Evolutionary conservation across 2,797 vertebrate species (phyloP).

Genomic region (Micromesistius poutassou): DNA sequence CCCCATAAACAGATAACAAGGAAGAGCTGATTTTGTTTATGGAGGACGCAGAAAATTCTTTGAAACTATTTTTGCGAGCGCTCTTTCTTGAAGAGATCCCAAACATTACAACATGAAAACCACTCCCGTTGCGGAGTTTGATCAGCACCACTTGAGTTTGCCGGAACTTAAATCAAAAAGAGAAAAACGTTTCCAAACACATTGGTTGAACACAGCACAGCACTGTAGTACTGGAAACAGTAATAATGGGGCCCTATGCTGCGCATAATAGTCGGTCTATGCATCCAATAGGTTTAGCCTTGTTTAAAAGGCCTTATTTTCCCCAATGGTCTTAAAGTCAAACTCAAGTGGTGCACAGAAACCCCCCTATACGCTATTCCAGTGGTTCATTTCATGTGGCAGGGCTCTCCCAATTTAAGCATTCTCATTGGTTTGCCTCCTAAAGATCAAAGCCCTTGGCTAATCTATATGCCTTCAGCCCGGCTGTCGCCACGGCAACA

Average conservation of each 20-base stretch:
- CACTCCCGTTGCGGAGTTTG: background rate
- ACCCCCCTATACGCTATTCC: conserved; percentile 47
- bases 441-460: conserved; percentile 60
- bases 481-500: conserved; percentile 61
- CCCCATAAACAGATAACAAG: conserved; percentile 1
- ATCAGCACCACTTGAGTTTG: background rate
- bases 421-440: conserved; percentile 61
- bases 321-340: conserved; percentile 26
- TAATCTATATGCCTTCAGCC: conserved; percentile 59
- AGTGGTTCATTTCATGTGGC: conserved; percentile 65
- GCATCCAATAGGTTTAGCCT: conserved; percentile 30
- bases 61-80: conserved; percentile 15
- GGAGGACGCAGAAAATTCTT: conserved; percentile 30
- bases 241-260: background rate
- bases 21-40: conserved; percentile 57
- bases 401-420: conserved; percentile 50
- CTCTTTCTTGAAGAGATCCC: conserved; percentile 12
- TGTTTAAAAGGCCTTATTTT: conserved; percentile 32
- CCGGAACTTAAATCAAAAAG: background rate
- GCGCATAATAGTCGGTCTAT: background rate
- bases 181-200: background rate
- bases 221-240: background rate
- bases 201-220: background rate
- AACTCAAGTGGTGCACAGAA: conserved; percentile 45
- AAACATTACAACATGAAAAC: background rate